Evolutionary conservation across 2,113 vertebrate genomes (phyloP).

Genomic region (Thunnus thynnus): DNA sequence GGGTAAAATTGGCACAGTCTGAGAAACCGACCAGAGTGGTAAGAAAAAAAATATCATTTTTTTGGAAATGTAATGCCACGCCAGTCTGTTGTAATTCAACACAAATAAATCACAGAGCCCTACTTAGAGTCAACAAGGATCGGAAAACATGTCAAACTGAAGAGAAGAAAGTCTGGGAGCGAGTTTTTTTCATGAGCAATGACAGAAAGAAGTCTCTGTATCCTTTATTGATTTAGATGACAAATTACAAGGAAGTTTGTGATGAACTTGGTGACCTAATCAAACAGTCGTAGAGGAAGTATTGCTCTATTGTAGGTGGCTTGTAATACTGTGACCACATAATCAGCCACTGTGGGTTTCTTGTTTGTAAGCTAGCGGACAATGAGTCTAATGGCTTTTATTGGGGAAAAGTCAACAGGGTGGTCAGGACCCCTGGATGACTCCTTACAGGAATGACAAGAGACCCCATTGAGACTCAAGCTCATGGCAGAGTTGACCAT

Average conservation of each 20-base stretch:
- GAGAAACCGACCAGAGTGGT: slow-evolving; percentile 6
- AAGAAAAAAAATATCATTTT: neutral
- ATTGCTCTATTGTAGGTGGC: neutral
- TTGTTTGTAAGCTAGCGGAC: slow-evolving; percentile 71
- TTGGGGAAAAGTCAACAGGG: slow-evolving; percentile 76
- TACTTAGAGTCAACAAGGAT: slow-evolving; percentile 42
- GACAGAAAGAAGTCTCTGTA: slow-evolving; percentile 8
- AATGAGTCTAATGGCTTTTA: slow-evolving; percentile 67
- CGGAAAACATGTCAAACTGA: slow-evolving; percentile 28
- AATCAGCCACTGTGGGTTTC: slow-evolving; percentile 59
- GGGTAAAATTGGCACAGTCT: slow-evolving; percentile 49
- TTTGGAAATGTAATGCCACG: slow-evolving; percentile 8
- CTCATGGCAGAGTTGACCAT: slow-evolving; percentile 42
- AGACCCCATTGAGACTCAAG: slow-evolving; percentile 71
- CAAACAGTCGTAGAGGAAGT: slow-evolving; percentile 21
- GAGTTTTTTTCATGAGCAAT: slow-evolving; percentile 18
- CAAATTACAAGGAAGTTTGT: slow-evolving; percentile 25
- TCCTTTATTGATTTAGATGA: slow-evolving; percentile 4
- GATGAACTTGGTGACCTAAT: slow-evolving; percentile 29
- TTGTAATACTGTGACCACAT: slow-evolving; percentile 34
- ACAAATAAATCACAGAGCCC: slow-evolving; percentile 51
- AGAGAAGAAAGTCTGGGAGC: slow-evolving; percentile 23
- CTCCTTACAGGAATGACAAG: slow-evolving; percentile 68
- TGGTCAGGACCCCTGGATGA: slow-evolving; percentile 70
- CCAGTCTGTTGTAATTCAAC: slow-evolving; percentile 46